These are phyloP conservation scores for Notoglanidium macrostoma DNA, from an alignment of 2,797 vertebrate species.

Conservation along the genomic window DNA sequence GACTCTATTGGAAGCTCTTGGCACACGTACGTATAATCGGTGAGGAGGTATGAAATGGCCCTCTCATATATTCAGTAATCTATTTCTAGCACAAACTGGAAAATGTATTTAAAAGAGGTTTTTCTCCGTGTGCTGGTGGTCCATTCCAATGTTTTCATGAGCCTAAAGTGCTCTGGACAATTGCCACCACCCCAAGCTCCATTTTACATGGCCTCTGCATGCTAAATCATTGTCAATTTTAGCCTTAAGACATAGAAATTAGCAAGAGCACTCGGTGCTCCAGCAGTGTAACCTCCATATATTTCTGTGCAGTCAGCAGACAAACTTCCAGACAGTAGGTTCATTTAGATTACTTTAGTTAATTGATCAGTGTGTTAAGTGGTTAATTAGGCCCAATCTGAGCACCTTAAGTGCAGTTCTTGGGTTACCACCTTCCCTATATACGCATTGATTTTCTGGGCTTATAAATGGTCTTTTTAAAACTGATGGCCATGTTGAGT, in stretches of 20 bases:
- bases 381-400: conserved; percentile 84
- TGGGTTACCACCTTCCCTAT: conserved; percentile 75
- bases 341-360: conserved; percentile 85
- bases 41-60: neutral
- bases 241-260: conserved; percentile 44
- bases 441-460: conserved; percentile 81
- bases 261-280: conserved; percentile 52
- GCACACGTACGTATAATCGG: neutral
- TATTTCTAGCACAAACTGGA: neutral
- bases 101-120: neutral
- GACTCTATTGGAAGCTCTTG: neutral
- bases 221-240: conserved; percentile 42
- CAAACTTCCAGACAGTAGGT: conserved; percentile 83
- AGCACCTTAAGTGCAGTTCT: conserved; percentile 80
- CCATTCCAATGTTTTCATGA: neutral
- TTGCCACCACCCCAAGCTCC: conserved; percentile 8
- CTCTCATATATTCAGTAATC: neutral
- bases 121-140: neutral
- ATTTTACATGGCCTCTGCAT: conserved; percentile 18
- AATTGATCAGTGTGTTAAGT: conserved; percentile 85
- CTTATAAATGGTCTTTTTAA: conserved; percentile 83
- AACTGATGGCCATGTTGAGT: conserved; percentile 78
- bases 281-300: conserved; percentile 70
- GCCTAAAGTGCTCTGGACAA: conserved; percentile 9
- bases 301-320: conserved; percentile 80